Conservation (phyloP, 1,140 invertebrate genomes). For the Leptestheria dahalacensis region DNA sequence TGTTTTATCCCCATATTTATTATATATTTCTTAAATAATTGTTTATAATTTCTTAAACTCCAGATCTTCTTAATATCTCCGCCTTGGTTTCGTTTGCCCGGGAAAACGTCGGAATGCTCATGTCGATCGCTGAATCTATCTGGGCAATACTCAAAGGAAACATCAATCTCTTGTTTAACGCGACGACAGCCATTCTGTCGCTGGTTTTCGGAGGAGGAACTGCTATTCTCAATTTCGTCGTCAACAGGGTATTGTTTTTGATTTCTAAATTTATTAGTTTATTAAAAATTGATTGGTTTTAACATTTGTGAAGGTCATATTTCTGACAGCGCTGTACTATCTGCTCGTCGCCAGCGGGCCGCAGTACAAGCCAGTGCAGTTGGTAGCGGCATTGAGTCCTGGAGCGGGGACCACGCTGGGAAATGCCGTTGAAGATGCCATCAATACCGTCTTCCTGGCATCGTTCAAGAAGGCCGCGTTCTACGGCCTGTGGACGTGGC, state of each 20-base stretch:
- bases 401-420: conserved; percentile 51
- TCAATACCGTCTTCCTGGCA: conserved; percentile 73
- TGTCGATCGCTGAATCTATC: conserved; percentile 78
- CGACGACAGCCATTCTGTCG: conserved; percentile 70
- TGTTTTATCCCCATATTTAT: too few relatives aligned
- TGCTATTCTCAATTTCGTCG: conserved; percentile 79
- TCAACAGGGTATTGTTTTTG: conserved; percentile 59
- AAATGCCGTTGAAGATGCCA: conserved; percentile 51
- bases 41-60: conserved; percentile 16
- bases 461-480: conserved; percentile 94
- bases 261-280: conserved; percentile 4
- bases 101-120: conserved; percentile 80
- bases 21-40: conserved; percentile 10
- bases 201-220: conserved; percentile 80
- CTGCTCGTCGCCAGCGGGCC: conserved; percentile 73
- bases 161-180: conserved; percentile 71
- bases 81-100: conserved; percentile 65
- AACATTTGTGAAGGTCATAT: conserved; percentile 82
- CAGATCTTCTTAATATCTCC: conserved; percentile 57
- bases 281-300: conserved; percentile 16
- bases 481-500: conserved; percentile 95
- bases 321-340: conserved; percentile 92
- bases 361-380: conserved; percentile 79
- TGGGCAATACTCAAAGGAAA: conserved; percentile 87
- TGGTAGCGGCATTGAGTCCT: conserved; percentile 58